phyloP scores from a whole-genome alignment of 2,113 vertebrate genomes.

The Tichodroma muraria region DNA sequence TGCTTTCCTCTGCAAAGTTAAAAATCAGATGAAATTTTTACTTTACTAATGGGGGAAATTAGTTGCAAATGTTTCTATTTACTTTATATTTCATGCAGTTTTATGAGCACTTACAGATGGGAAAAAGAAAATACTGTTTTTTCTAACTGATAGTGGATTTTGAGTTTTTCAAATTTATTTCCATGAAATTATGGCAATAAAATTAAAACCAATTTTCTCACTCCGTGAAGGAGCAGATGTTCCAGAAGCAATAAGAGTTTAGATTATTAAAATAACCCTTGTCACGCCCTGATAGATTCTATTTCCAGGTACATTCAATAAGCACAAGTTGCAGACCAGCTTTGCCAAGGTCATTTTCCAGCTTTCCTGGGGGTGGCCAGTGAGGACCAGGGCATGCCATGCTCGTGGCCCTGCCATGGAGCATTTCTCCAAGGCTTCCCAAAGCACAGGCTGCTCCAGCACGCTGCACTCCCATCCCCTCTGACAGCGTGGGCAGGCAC shows the following conservation, averaged over 20 bases:
- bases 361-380: neutral
- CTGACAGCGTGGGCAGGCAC: neutral
- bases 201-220: neutral
- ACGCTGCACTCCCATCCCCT: neutral
- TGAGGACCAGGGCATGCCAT: rapidly evolving
- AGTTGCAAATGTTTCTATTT: neutral
- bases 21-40: neutral
- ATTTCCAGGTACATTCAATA: neutral
- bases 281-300: neutral
- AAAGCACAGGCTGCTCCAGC: neutral
- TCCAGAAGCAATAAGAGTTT: neutral
- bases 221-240: neutral
- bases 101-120: neutral
- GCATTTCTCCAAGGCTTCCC: neutral
- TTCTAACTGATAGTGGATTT: neutral
- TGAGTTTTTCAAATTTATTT: neutral
- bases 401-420: rapidly evolving
- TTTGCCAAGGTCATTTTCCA: neutral
- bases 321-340: neutral
- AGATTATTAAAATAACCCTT: neutral
- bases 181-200: neutral
- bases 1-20: neutral
- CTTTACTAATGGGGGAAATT: neutral
- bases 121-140: neutral
- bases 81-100: neutral